Conservation (phyloP, 2,888 invertebrate genomes). For the Xestia xanthographa region DNA sequence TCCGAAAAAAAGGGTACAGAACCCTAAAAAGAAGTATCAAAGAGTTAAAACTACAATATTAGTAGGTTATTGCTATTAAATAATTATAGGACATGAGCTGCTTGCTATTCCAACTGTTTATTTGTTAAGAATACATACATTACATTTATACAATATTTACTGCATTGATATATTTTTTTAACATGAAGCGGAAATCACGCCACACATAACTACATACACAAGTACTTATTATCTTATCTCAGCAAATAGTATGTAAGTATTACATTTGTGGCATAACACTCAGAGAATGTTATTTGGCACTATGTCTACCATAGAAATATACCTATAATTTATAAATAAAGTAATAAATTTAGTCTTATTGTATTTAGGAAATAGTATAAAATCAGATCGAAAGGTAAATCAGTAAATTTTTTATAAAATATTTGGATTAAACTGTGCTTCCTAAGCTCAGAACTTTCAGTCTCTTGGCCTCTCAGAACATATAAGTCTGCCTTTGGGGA, state of each 20-base stretch:
- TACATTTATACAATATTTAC: conserved; percentile 9
- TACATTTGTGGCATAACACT: neutral
- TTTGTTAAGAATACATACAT: conserved; percentile 20
- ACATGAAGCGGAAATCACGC: conserved; percentile 23
- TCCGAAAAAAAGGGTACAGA: too few relatives aligned
- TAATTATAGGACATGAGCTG: neutral
- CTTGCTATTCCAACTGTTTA: conserved; percentile 43
- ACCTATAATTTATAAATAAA: neutral
- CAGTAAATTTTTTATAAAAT: conserved; percentile 16
- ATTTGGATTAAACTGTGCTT: conserved; percentile 39
- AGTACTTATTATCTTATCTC: neutral
- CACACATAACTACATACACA: conserved; percentile 32
- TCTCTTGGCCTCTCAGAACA: conserved; percentile 49
- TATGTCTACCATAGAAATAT: conserved; percentile 5
- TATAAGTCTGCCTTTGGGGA: conserved; percentile 18
- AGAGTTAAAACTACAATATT: neutral
- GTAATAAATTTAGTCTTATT: conserved; percentile 16
- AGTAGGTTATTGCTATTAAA: neutral
- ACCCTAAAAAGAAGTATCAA: too few relatives aligned
- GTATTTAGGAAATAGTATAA: conserved; percentile 20
- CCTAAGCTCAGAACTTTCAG: conserved; percentile 44
- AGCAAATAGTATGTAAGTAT: neutral
- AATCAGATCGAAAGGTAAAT: conserved; percentile 25
- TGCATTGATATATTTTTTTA: conserved; percentile 16
- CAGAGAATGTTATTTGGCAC: conserved; percentile 42